Evolutionary conservation across 2,888 invertebrate genomes (phyloP).

Genomic region (Parapristionchus giblindavisi): DNA sequence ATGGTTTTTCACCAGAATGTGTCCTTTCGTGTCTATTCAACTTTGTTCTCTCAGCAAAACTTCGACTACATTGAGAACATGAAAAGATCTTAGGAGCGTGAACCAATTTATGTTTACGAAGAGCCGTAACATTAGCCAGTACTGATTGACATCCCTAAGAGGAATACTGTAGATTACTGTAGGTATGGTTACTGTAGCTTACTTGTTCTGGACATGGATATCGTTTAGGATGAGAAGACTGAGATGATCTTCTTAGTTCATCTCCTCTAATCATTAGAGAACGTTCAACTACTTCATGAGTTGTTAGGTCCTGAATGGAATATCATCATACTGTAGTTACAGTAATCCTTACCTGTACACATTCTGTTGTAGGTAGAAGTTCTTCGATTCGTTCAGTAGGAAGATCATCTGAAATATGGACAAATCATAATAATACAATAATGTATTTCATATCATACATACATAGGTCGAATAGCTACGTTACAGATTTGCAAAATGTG

Average conservation of each 20-base stretch:
- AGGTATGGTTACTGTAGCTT: neutral
- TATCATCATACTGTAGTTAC: neutral
- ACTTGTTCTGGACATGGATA: conserved; percentile 27
- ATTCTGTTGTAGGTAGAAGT: neutral
- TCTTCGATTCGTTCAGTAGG: no score
- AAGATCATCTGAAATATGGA: neutral
- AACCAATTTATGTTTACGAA: conserved; percentile 39
- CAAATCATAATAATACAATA: neutral
- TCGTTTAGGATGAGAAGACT: neutral
- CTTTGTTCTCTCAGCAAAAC: conserved; percentile 39
- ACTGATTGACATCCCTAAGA: conserved; percentile 38
- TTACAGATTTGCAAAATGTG: no score
- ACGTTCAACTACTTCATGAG: conserved; percentile 12
- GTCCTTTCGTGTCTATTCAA: conserved; percentile 31
- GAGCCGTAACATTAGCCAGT: conserved; percentile 35
- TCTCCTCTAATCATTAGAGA: conserved; percentile 7
- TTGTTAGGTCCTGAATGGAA: neutral
- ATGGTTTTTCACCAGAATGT: conserved; percentile 39
- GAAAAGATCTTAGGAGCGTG: conserved; percentile 37
- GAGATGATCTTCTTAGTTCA: neutral
- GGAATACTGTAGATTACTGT: neutral
- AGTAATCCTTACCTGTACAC: neutral
- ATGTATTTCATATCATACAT: neutral
- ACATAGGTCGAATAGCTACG: neutral
- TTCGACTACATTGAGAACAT: conserved; percentile 33